These are phyloP conservation scores for Picus viridis DNA, from an alignment of 2,797 vertebrate species.

Conservation along the genomic window DNA sequence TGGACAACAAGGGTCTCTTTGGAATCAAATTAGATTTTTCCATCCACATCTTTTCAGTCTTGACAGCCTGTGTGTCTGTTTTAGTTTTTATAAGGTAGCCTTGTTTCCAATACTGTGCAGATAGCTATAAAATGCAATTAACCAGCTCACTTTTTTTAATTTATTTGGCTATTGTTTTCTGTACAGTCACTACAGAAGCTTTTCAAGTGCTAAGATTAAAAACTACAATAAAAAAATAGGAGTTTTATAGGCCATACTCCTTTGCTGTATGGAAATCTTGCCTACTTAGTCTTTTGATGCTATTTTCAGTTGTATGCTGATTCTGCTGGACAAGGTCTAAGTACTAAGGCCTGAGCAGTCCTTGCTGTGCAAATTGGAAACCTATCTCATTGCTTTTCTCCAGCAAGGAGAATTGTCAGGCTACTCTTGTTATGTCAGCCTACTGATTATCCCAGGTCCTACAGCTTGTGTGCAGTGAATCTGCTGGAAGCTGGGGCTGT, in stretches of 20 bases:
- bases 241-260: not conserved
- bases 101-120: not conserved
- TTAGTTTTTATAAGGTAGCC: not conserved
- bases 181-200: not conserved
- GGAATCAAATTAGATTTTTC: not conserved
- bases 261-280: not conserved
- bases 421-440: not conserved
- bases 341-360: not conserved
- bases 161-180: not conserved
- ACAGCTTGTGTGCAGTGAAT: not conserved
- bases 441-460: not conserved
- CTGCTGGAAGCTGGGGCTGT: not conserved
- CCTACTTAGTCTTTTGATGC: not conserved
- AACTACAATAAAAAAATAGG: not conserved
- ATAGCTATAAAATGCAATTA: not conserved
- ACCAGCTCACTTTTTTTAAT: too few species aligned
- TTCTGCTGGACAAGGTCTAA: not conserved
- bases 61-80: not conserved
- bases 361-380: not conserved
- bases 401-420: not conserved
- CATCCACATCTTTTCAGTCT: not conserved
- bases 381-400: not conserved
- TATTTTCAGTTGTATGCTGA: not conserved
- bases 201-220: not conserved
- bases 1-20: not conserved